A percentile compares a stretch with the other conserved stretches of the same genome.
phyloP scores from a whole-genome alignment of 2,797 vertebrate genomes.

The Phylloscopus collybita region DNA sequence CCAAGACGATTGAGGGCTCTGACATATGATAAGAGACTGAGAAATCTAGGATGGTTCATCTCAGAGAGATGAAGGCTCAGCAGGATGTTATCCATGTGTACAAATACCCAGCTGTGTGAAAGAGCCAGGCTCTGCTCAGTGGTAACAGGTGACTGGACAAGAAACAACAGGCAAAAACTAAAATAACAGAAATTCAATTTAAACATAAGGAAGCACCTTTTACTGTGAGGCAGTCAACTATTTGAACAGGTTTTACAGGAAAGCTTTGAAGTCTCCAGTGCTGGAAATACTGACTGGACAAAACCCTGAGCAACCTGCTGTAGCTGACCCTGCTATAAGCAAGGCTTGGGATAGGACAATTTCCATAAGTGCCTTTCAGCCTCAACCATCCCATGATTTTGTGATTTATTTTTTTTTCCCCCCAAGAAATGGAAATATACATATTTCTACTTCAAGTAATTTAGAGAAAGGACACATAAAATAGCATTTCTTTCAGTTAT shows the following conservation, averaged over 20 bases:
- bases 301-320: neutral
- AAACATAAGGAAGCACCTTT: neutral
- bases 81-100: neutral
- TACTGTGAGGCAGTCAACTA: neutral
- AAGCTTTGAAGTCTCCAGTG: neutral
- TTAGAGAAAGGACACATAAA: neutral
- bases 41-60: neutral
- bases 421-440: neutral
- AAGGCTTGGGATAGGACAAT: neutral
- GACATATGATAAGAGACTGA: neutral
- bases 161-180: neutral
- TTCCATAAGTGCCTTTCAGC: neutral
- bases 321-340: neutral
- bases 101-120: neutral
- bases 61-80: neutral
- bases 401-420: rapidly evolving
- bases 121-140: neutral
- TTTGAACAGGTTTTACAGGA: neutral
- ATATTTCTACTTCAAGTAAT: neutral
- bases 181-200: neutral
- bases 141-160: neutral
- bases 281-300: neutral
- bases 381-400: neutral
- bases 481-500: neutral
- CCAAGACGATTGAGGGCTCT: neutral